phyloP scores from a whole-genome alignment of 2,113 vertebrate species.

The Antechinus flavipes region DNA sequence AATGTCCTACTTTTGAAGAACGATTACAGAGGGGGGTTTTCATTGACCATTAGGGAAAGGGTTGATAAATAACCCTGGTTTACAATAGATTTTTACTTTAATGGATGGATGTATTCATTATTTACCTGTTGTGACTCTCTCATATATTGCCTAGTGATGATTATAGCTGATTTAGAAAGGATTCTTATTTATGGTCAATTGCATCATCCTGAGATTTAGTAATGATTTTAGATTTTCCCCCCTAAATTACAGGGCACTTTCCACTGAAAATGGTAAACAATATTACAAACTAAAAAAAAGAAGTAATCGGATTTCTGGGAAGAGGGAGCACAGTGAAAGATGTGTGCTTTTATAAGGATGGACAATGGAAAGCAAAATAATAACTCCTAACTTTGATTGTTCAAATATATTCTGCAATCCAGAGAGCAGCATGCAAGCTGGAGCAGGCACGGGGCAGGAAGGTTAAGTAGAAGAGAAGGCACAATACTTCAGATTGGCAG shows the following conservation, averaged over 20 bases:
- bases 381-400: conserved; percentile 99
- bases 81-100: conserved; percentile 85
- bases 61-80: conserved; percentile 85
- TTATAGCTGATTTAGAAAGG: conserved; percentile 85
- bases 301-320: conserved; percentile 94
- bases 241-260: conserved; percentile 89
- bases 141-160: conserved; percentile 81
- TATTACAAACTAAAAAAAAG: conserved; percentile 87
- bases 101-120: conserved; percentile 86
- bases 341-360: conserved; percentile 96
- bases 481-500: conserved; percentile 99
- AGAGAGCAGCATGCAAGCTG: conserved; percentile 91
- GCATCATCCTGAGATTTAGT: conserved; percentile 86
- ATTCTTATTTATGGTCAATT: conserved; percentile 85
- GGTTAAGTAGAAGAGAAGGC: conserved; percentile 99
- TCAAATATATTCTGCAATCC: conserved; percentile 98
- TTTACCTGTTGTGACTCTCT: conserved; percentile 83
- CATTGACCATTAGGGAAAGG: conserved; percentile 82
- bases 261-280: conserved; percentile 92
- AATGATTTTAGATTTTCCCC: conserved; percentile 89
- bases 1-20: conserved; percentile 75
- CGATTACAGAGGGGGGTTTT: conserved; percentile 60
- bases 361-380: conserved; percentile 99
- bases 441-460: conserved; percentile 97
- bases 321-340: conserved; percentile 95